Percentiles rank a stretch among this genome's conserved stretches.
phyloP scores from a whole-genome alignment of 2,797 vertebrate genomes.

The Scleropages formosus region DNA sequence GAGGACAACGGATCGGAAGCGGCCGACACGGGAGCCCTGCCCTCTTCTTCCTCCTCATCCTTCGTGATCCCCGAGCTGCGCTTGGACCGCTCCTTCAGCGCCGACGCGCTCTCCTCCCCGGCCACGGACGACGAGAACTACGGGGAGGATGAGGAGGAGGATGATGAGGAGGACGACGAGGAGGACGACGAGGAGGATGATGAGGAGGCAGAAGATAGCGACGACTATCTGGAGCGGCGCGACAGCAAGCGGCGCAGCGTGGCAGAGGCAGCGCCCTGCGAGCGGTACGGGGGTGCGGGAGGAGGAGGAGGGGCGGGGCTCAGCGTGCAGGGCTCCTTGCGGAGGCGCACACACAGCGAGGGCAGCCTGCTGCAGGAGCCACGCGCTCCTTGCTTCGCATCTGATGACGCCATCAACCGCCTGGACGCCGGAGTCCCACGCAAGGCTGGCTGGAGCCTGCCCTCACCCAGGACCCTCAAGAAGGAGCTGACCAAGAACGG shows the following conservation, averaged over 20 bases:
- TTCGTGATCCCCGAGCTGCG: constrained; percentile 87
- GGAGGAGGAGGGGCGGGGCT: constrained; percentile 53
- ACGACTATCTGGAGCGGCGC: constrained; percentile 75
- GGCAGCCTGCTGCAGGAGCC: constrained; percentile 90
- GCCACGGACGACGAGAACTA: constrained; percentile 70
- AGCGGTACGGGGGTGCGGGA: constrained; percentile 69
- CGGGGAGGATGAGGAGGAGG: constrained; percentile 62
- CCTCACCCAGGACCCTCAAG: constrained; percentile 88
- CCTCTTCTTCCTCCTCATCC: constrained; percentile 70
- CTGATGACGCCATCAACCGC: constrained; percentile 90
- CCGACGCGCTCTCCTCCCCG: constrained; percentile 62
- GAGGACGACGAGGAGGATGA: constrained; percentile 75
- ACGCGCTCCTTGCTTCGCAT: constrained; percentile 82
- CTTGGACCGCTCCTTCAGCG: constrained; percentile 81
- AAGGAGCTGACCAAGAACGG: constrained; percentile 87
- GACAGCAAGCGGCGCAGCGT: constrained; percentile 87
- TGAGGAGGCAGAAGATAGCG: constrained; percentile 66
- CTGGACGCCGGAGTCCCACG: constrained; percentile 64
- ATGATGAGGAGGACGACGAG: constrained; percentile 73
- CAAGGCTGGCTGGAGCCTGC: constrained; percentile 77
- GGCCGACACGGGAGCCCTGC: constrained; percentile 63
- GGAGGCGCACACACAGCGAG: constrained; percentile 91
- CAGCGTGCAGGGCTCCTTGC: constrained; percentile 84
- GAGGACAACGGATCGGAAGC: constrained; percentile 62
- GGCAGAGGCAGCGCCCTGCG: constrained; percentile 76